A percentile compares a stretch with the other conserved stretches of the same genome.
These are phyloP conservation scores for Lipotes vexillifer DNA, from an alignment of 2,113 vertebrate genomes.

Conservation along the genomic window DNA sequence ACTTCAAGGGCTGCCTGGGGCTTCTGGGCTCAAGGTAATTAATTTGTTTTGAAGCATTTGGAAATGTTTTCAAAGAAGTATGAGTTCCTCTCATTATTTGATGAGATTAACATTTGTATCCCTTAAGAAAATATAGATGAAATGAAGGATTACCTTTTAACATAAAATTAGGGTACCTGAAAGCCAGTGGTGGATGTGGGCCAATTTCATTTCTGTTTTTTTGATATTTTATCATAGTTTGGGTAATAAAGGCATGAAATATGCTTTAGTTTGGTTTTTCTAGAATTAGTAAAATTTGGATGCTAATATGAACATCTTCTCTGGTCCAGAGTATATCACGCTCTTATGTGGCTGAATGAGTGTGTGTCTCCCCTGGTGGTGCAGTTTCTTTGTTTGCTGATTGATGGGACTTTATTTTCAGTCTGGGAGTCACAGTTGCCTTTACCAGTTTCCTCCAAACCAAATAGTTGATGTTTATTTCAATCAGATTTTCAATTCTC, in stretches of 20 bases:
- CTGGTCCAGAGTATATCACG: background rate
- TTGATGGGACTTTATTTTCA: background rate
- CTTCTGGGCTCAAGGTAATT: slow-evolving; percentile 88
- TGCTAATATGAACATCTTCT: background rate
- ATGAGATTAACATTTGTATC: background rate
- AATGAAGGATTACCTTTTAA: background rate
- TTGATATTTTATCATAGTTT: background rate
- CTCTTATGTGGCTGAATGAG: background rate
- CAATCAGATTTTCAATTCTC: background rate
- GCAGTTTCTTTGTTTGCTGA: background rate
- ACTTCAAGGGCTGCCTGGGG: slow-evolving; percentile 84
- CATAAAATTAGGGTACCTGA: background rate
- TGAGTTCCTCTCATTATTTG: background rate
- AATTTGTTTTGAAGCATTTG: slow-evolving; percentile 50
- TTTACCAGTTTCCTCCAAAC: background rate
- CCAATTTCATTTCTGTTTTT: background rate
- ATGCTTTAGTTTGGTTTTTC: background rate
- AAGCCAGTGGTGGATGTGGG: background rate
- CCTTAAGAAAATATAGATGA: background rate
- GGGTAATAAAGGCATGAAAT: background rate
- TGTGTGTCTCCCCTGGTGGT: background rate
- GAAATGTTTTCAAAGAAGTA: slow-evolving; percentile 4
- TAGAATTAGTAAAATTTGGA: background rate
- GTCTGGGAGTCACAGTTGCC: background rate
- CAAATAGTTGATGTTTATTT: background rate